phyloP scores from a whole-genome alignment of 2,113 vertebrate genomes.

The Dromaius novaehollandiae region DNA sequence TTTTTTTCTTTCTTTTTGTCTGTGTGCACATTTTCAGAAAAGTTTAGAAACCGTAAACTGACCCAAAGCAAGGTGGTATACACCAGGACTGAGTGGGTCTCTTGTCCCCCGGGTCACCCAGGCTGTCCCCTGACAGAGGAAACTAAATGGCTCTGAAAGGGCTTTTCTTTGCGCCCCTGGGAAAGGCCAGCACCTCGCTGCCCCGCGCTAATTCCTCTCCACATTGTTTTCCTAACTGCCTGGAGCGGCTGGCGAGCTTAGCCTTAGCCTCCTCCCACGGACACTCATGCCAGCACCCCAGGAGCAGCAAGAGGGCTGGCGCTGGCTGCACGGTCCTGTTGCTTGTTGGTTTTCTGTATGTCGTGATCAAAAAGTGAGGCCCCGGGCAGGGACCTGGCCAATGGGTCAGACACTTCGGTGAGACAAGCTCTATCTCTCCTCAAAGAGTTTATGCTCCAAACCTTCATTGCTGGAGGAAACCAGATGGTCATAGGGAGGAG shows the following conservation, averaged over 20 bases:
- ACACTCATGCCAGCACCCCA: neutral
- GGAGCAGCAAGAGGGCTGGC: neutral
- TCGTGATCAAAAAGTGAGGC: neutral
- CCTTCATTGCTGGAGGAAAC: neutral
- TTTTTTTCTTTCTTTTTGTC: neutral
- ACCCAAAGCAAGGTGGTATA: neutral
- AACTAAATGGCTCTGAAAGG: slow-evolving; percentile 45
- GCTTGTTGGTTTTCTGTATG: no score
- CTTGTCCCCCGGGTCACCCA: neutral
- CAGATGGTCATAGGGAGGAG: neutral
- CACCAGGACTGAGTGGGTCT: neutral
- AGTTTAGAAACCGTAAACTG: neutral
- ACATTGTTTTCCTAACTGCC: slow-evolving; percentile 54
- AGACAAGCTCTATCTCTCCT: neutral
- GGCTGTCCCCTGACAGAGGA: neutral
- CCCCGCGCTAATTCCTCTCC: slow-evolving; percentile 43
- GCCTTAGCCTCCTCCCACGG: neutral
- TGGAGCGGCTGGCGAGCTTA: neutral
- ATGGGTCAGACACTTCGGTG: neutral
- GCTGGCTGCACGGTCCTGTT: neutral
- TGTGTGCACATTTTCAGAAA: neutral
- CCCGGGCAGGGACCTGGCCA: neutral
- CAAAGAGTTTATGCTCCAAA: neutral
- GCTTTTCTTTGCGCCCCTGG: slow-evolving; percentile 38
- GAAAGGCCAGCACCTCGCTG: slow-evolving; percentile 52